Evolutionary conservation across 2,113 vertebrate species (phyloP).

Genomic region (Atlantisia rogersi): DNA sequence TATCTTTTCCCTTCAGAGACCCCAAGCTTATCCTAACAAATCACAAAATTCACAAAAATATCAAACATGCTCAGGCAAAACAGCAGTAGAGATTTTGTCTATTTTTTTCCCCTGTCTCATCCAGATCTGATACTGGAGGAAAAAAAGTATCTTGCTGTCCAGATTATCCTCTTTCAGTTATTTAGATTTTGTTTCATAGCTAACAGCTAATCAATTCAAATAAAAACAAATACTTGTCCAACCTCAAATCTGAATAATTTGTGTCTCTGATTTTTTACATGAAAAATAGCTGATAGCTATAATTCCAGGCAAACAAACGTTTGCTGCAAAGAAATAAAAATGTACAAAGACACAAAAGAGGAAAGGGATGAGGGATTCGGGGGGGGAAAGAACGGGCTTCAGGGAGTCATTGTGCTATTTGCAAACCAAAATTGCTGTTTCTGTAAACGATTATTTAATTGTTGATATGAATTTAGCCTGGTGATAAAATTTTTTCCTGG

Average conservation of each 20-base stretch:
- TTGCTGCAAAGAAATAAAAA: slow-evolving; percentile 13
- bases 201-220: slow-evolving; percentile 63
- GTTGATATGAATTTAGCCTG: slow-evolving; percentile 65
- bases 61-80: background rate
- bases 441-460: slow-evolving; percentile 67
- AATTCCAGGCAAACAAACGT: background rate
- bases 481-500: slow-evolving; percentile 65
- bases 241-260: background rate
- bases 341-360: background rate
- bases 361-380: background rate
- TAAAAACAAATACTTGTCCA: slow-evolving; percentile 17
- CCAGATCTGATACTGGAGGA: slow-evolving; percentile 22
- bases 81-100: background rate
- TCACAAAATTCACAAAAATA: background rate
- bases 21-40: slow-evolving; percentile 23
- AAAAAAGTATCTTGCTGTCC: slow-evolving; percentile 7
- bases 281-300: background rate
- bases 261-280: background rate
- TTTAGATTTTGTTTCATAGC: slow-evolving; percentile 24
- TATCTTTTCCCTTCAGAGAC: background rate
- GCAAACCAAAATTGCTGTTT: slow-evolving; percentile 23
- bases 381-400: background rate
- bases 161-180: slow-evolving; percentile 28
- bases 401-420: slow-evolving; percentile 52
- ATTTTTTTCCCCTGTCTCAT: background rate